Evolutionary conservation across 2,888 invertebrate genomes (phyloP).

Genomic region (Nomada fabriciana): DNA sequence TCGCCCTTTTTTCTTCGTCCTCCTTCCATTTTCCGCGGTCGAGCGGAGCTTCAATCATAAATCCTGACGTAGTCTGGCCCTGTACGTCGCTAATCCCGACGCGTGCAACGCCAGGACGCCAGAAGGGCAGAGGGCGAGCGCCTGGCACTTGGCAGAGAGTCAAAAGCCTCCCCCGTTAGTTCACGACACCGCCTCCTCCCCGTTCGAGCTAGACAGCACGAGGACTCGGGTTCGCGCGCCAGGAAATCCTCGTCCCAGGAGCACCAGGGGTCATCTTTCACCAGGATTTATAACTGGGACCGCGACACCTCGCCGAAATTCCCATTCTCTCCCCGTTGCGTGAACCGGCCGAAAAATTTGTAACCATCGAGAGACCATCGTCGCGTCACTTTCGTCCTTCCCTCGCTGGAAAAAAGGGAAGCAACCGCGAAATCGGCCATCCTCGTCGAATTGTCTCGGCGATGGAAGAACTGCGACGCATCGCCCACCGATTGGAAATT

Average conservation of each 20-base stretch:
- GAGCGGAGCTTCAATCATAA: conserved; percentile 78
- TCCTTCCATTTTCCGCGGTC: conserved; percentile 71
- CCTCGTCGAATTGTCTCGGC: too few relatives aligned
- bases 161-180: conserved; percentile 65
- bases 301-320: conserved; percentile 58
- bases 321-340: conserved; percentile 32
- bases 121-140: conserved; percentile 60
- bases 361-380: conserved; percentile 11
- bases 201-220: conserved; percentile 25
- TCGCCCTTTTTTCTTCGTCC: conserved; percentile 4
- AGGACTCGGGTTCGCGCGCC: conserved; percentile 47
- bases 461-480: neutral
- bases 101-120: conserved; percentile 68
- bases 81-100: conserved; percentile 74
- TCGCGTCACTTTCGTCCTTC: conserved; percentile 2
- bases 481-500: neutral
- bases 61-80: conserved; percentile 73
- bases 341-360: conserved; percentile 41
- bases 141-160: conserved; percentile 74
- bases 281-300: conserved; percentile 58
- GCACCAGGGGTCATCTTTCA: conserved; percentile 59
- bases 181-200: conserved; percentile 26
- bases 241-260: conserved; percentile 61
- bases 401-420: neutral
- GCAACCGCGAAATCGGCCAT: conserved; percentile 18